Evolutionary conservation across 1,140 invertebrate genomes (phyloP), one percentile per base, ranked within the genome.

Genomic region (Glossosoma conforme): DNA sequence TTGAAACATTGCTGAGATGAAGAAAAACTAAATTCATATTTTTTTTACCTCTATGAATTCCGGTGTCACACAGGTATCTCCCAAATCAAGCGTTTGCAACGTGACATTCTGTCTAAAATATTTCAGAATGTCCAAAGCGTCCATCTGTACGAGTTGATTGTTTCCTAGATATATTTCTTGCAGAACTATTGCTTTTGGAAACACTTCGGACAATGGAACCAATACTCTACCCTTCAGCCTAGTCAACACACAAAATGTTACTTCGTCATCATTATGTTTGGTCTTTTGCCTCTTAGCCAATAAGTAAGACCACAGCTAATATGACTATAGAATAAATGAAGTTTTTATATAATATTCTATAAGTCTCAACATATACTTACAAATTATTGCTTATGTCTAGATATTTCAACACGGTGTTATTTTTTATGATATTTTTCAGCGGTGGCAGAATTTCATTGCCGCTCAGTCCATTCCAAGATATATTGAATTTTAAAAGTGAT

Each of bases 401-500:
- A 22, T 57, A 20, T 35, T 44, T 44, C 10, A 66, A 47, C 4
- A 49, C 51, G 21, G 53, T 47, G 18, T 52, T 38, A 2, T 8
- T 33, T n/a, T 61, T 45, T 15, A 65, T 20, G n/a, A 55, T 13
- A n/a, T 10, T 15, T 45, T 13, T 28, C 17, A 55, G 22, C 11
- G 18, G 28, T 24, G 21, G n/a, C 10, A 30, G 41, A 21, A 55
- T 38, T 10, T 41, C 40, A 11, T 25, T 32, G 38, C 36, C 44
- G 9, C 19, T 8, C 9, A 74, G 44, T 14, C 53, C 58, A 44
- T 74, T 74, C 68, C 70, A 72, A 11, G 70, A 69, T 50, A 75
- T 46, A 60, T 74, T 60, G 1, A 75, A 30, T 17, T 61, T 50
- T 32, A 30, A 22, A 1, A 74, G 20, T 3, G 20, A 52, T 5